Percentiles rank a stretch among this genome's conserved stretches.
Evolutionary conservation across 2,113 vertebrate genomes (phyloP).

Genomic region (Oreochromis spilurus): DNA sequence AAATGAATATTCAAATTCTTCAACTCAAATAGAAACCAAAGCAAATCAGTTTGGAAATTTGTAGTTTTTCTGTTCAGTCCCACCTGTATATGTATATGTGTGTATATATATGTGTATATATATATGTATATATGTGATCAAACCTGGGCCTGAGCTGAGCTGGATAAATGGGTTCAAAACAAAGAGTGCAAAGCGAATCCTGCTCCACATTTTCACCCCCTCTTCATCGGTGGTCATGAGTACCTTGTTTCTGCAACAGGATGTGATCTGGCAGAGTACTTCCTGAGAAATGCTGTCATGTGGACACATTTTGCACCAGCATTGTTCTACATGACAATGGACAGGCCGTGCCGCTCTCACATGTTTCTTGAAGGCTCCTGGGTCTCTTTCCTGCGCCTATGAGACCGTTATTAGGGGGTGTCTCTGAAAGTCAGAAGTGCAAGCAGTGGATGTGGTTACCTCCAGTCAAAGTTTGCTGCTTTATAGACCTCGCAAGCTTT

Average conservation of each 20-base stretch:
- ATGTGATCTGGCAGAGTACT: constrained; percentile 59
- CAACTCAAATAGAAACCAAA: not conserved
- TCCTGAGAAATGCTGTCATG: constrained; percentile 44
- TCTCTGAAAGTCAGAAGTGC: not conserved
- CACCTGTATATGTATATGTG: too few species aligned
- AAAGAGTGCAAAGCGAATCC: not conserved
- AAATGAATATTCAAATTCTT: not conserved
- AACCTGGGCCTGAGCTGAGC: not conserved
- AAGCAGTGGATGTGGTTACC: not conserved
- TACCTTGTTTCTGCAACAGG: constrained; percentile 32
- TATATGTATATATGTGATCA: not conserved
- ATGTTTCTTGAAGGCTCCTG: constrained; percentile 15
- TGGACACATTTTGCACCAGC: constrained; percentile 6
- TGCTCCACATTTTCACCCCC: not conserved
- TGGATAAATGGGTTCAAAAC: not conserved
- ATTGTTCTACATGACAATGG: constrained; percentile 57
- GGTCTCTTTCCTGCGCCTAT: constrained; percentile 7
- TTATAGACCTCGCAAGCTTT: not conserved
- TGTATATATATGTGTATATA: too few species aligned
- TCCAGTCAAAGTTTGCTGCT: not conserved
- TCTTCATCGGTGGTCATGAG: not conserved
- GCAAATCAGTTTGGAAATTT: not conserved
- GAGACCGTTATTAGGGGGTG: not conserved
- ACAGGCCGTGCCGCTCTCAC: not conserved
- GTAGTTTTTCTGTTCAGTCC: not conserved